A percentile compares a stretch with the other conserved stretches of the same genome.
These are phyloP conservation scores for Amphipyra tragopoginis DNA, from an alignment of 2,888 invertebrate genomes.

Conservation along the genomic window DNA sequence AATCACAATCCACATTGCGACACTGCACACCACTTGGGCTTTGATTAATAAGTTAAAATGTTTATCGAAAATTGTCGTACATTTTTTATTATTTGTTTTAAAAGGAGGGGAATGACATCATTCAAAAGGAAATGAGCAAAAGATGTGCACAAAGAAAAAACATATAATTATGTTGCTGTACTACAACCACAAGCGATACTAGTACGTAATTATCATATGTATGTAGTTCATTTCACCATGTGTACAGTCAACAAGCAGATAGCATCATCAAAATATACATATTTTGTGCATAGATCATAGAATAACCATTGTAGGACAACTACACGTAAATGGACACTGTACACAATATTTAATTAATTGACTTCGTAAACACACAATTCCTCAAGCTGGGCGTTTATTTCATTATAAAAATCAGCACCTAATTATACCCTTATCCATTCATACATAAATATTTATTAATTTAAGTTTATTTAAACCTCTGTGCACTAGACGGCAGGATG, in stretches of 20 bases:
- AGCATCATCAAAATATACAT: constrained; percentile 39
- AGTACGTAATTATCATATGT: no score
- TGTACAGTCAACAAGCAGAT: constrained; percentile 10
- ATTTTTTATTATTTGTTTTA: no score
- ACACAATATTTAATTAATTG: constrained; percentile 50
- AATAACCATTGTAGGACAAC: constrained; percentile 38
- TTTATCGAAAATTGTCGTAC: no score
- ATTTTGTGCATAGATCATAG: constrained; percentile 55
- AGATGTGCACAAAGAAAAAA: no score
- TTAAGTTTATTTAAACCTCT: constrained; percentile 8
- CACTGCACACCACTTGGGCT: no score
- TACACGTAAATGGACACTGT: constrained; percentile 52
- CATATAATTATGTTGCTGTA: no score
- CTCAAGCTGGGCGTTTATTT: constrained; percentile 50
- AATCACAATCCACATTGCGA: constrained; percentile 4
- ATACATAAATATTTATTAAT: constrained; percentile 31
- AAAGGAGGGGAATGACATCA: no score
- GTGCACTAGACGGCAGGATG: neutral
- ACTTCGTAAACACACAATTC: constrained; percentile 53
- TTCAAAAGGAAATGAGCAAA: no score
- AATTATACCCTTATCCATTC: constrained; percentile 63
- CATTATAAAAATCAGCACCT: constrained; percentile 62
- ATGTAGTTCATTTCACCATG: no score
- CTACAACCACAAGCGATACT: no score
- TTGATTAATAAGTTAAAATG: no score